These are phyloP conservation scores for Leptinotarsa juncta DNA, from an alignment of 2,888 invertebrate species.

Conservation along the genomic window DNA sequence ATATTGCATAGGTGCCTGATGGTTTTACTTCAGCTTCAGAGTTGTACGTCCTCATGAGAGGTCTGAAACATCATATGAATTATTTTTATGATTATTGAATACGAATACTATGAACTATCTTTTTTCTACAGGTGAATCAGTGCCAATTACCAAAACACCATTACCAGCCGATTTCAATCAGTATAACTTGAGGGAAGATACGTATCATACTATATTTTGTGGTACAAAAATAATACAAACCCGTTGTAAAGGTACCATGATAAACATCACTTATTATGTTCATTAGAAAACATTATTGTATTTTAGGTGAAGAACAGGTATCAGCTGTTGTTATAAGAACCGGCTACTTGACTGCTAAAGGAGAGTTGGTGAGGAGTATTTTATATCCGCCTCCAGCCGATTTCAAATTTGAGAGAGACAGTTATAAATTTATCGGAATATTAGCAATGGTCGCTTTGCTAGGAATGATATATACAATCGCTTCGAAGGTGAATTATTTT, in stretches of 20 bases:
- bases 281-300: no score
- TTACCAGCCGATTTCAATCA: constrained; percentile 74
- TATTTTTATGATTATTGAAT: no score
- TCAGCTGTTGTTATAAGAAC: constrained; percentile 83
- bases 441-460: constrained; percentile 81
- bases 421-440: constrained; percentile 88
- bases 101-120: no score
- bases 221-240: constrained; percentile 94
- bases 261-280: no score
- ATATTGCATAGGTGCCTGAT: no score
- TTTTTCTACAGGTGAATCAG: constrained; percentile 56
- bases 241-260: constrained; percentile 68
- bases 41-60: no score
- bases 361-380: constrained; percentile 87
- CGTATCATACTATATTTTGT: constrained; percentile 87
- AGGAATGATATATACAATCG: constrained; percentile 89
- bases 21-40: no score
- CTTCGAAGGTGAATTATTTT: constrained; percentile 76
- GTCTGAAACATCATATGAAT: no score
- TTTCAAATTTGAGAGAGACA: constrained; percentile 95
- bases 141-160: constrained; percentile 82
- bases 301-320: constrained; percentile 50
- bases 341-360: constrained; percentile 92
- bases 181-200: constrained; percentile 87
- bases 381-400: constrained; percentile 95